Conservation (phyloP, 1,140 invertebrate species). For the Pemphigus obesinymphae region DNA sequence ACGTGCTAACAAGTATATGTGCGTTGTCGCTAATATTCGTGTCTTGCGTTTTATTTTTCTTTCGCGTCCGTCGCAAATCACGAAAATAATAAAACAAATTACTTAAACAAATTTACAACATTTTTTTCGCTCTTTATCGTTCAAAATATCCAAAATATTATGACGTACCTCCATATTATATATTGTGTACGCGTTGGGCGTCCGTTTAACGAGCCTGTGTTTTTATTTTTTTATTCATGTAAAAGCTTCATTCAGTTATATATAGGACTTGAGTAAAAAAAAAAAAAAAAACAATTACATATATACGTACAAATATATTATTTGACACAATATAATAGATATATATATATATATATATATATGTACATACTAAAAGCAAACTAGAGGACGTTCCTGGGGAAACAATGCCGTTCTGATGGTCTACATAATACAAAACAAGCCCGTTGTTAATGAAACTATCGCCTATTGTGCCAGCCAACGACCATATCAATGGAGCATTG, state of each 20-base stretch:
- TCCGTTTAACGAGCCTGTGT: constrained; percentile 16
- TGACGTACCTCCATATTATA: background rate
- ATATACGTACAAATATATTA: background rate
- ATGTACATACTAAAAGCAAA: constrained; percentile 28
- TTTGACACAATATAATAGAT: background rate
- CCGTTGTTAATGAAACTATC: constrained; percentile 39
- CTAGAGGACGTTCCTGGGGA: constrained; percentile 29
- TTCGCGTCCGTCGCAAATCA: background rate
- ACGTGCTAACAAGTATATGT: constrained; percentile 29
- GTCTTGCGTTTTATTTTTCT: too few relatives aligned
- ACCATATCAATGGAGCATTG: constrained; percentile 36
- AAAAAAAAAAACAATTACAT: background rate
- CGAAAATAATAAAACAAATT: background rate
- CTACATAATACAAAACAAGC: constrained; percentile 41
- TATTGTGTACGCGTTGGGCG: background rate
- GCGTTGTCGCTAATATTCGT: constrained; percentile 7
- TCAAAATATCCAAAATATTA: background rate
- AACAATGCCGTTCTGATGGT: constrained; percentile 39
- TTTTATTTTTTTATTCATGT: background rate
- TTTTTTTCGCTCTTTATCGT: background rate
- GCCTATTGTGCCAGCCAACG: constrained; percentile 26
- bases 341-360: too few relatives aligned
- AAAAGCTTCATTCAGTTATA: constrained; percentile 22
- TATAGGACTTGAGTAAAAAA: background rate
- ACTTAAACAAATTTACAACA: constrained; percentile 2